phyloP scores from a whole-genome alignment of 2,797 vertebrate genomes.

The Pantherophis vulpinus region DNA sequence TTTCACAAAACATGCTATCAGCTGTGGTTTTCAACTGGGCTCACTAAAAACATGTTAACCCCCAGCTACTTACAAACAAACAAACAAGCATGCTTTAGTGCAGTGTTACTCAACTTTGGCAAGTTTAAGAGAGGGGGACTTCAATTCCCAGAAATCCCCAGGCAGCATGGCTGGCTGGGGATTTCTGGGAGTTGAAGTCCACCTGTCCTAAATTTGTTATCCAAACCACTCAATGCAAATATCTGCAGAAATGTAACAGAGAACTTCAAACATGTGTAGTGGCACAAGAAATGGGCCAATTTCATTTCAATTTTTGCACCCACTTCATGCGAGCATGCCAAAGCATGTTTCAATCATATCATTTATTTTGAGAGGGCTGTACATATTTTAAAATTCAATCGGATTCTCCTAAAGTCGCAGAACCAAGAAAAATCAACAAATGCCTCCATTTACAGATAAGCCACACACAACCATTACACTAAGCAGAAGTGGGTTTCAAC shows the following conservation, averaged over 20 bases:
- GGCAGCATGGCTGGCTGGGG: too few species aligned
- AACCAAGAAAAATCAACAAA: not conserved
- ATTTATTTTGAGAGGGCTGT: not conserved
- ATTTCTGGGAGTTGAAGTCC: too few species aligned
- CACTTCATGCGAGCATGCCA: not conserved
- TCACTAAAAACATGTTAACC: not conserved
- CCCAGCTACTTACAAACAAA: not conserved
- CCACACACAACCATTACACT: not conserved
- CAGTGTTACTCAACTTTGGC: not conserved
- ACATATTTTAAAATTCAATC: not conserved
- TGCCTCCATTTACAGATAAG: not conserved
- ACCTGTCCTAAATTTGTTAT: not conserved
- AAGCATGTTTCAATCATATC: not conserved
- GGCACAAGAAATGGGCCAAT: not conserved
- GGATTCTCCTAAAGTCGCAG: not conserved
- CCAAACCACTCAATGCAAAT: not conserved
- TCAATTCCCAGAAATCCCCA: too few species aligned
- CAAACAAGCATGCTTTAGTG: not conserved
- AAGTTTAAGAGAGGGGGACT: not conserved
- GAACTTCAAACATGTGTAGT: not conserved
- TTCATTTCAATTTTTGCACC: not conserved
- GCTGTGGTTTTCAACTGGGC: not conserved
- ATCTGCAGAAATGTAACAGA: not conserved
- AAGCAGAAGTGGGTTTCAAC: not conserved
- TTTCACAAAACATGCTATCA: not conserved